phyloP scores from a whole-genome alignment of 2,113 vertebrate genomes.

The Myrmophylax atrothorax region DNA sequence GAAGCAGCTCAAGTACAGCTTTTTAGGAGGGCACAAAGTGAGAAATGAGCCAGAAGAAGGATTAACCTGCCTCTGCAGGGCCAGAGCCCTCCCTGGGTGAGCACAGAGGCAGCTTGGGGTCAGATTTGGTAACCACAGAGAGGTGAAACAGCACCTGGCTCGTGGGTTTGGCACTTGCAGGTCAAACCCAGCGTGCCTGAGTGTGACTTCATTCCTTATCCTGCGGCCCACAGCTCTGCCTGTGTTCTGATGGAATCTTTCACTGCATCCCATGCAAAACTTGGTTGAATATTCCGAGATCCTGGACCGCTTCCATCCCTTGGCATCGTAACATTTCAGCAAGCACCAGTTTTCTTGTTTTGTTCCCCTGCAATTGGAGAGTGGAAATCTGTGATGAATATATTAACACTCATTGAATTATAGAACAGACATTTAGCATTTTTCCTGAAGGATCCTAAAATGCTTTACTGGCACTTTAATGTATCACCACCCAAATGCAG shows the following conservation, averaged over 20 bases:
- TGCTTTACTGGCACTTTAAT: not conserved
- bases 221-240: fast-evolving
- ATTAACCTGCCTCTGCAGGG: not conserved
- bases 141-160: not conserved
- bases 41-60: not conserved
- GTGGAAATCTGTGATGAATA: not conserved
- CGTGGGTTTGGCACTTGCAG: not conserved
- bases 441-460: constrained; percentile 50
- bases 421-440: constrained; percentile 34
- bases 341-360: not conserved
- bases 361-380: not conserved
- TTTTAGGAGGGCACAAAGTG: not conserved
- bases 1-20: not conserved
- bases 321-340: not conserved
- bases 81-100: not conserved
- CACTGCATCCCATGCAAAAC: not conserved
- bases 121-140: not conserved
- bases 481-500: not conserved
- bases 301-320: not conserved
- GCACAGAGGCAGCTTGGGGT: not conserved
- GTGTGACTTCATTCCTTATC: not conserved
- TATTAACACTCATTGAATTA: constrained; percentile 17
- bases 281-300: not conserved
- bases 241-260: not conserved
- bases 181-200: not conserved